Evolutionary conservation across 2,113 vertebrate genomes (phyloP).

Genomic region (Nothocercus julius): DNA sequence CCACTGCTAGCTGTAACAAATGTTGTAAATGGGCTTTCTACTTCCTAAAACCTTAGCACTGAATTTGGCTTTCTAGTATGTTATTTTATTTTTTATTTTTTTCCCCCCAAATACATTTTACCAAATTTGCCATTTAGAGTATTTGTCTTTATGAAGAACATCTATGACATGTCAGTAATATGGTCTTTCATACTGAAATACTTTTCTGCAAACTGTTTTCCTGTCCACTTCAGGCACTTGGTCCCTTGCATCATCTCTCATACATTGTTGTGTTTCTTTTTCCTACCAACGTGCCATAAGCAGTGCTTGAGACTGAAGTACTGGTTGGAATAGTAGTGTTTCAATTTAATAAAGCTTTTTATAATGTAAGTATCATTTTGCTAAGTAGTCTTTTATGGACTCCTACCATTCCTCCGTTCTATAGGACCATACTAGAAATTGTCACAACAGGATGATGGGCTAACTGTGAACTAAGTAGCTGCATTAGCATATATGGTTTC

Average conservation of each 20-base stretch:
- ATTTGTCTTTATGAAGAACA: not conserved
- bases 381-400: not conserved
- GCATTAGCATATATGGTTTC: not conserved
- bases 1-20: not conserved
- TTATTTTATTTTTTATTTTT: not conserved
- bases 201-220: not conserved
- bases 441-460: not conserved
- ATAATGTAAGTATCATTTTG: not conserved
- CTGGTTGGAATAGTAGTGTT: not conserved
- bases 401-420: not conserved
- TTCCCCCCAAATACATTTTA: not conserved
- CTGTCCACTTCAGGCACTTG: not conserved
- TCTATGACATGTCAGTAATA: not conserved
- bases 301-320: not conserved
- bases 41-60: not conserved
- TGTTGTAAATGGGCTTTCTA: not conserved
- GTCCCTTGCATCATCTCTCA: not conserved
- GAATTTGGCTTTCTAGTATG: not conserved
- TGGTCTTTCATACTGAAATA: not conserved
- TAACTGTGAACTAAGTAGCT: not conserved
- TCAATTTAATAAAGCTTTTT: not conserved
- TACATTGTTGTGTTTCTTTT: not conserved
- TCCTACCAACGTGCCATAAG: not conserved
- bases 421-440: not conserved
- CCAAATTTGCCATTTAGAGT: not conserved